Evolutionary conservation across 2,888 invertebrate species (phyloP), one percentile per base, ranked within the genome.

Genomic region (Notodonta dromedarius): DNA sequence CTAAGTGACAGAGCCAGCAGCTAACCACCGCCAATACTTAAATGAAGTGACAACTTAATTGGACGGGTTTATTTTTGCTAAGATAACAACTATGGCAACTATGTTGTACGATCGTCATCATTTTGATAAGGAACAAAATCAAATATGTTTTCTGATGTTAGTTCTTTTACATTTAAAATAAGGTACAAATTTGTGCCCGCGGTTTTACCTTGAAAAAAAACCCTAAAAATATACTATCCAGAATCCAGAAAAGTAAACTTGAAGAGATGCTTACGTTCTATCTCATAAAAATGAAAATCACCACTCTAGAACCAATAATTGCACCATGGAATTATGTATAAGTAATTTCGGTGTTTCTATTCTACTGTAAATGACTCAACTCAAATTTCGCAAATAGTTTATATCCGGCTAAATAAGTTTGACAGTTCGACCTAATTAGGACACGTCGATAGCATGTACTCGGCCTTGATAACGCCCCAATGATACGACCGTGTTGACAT

Each of bases 1-100:
- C 71, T 79, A 74, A 74, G 79, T 78, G 82, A 79, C 79, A 79
- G 79, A 79, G 78, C 78, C 79, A 78, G 74, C 70, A 64, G 69
- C 67, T 67, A 67, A 67, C 59, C 52, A 69, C 61, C 54, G 59
- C 60, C 62, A 65, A 65, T 73, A 63, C 68, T 73, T 71, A 65
- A 55, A 59, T 39, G 66, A 70, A 61, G 57, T 60, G 67, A 72
- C 73, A 68, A 74, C 59, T 67, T 76, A 74, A 74, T 70, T 67
- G 63, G 55, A 42, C 57, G 50, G 39, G 32, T 50, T 60, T 51
- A 56, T 60, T 44, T 53, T 55, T 55, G 40, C 55, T 55, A 14
- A n/a, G 40, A 55, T 55, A 40, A 39, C 55, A 14, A 55, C 39
- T 55, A 52, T 51, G 5, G 24, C 24, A n/a, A 24, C 24, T 48